phyloP scores from a whole-genome alignment of 2,113 vertebrate genomes.

The Sander vitreus region DNA sequence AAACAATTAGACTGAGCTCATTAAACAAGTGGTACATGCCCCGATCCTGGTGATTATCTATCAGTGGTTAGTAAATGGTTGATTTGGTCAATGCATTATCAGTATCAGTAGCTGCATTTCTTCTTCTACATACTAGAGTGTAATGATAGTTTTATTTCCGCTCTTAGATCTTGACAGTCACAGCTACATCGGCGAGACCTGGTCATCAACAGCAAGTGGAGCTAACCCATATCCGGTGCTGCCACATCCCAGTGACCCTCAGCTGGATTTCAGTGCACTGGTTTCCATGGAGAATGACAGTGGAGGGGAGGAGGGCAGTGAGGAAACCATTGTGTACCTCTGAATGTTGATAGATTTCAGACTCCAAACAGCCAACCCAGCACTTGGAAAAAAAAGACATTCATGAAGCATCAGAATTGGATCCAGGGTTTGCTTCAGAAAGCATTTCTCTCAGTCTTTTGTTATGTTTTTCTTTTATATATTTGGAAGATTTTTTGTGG shows the following conservation, averaged over 20 bases:
- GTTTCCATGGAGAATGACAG: conserved; percentile 80
- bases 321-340: conserved; percentile 95
- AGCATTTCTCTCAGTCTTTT: conserved; percentile 16
- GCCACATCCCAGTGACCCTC: conserved; percentile 63
- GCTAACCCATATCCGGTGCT: conserved; percentile 47
- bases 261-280: conserved; percentile 65
- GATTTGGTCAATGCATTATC: background rate
- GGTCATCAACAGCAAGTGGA: conserved; percentile 57
- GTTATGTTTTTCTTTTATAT: background rate
- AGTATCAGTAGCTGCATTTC: background rate
- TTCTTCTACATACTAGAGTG: background rate
- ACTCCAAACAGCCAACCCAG: conserved; percentile 3
- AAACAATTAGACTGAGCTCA: conserved; percentile 62
- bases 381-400: conserved; percentile 18
- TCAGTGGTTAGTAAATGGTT: conserved; percentile 16
- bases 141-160: background rate
- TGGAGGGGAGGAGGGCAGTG: conserved; percentile 78
- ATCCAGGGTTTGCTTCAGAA: background rate
- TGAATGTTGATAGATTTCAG: conserved; percentile 74
- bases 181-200: conserved; percentile 64
- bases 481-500: conserved; percentile 8
- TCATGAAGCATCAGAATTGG: background rate
- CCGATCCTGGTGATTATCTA: conserved; percentile 29
- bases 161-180: conserved; percentile 51
- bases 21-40: conserved; percentile 41